These are phyloP conservation scores for Pollenia amentaria DNA, from an alignment of 2,888 invertebrate species.

Conservation along the genomic window DNA sequence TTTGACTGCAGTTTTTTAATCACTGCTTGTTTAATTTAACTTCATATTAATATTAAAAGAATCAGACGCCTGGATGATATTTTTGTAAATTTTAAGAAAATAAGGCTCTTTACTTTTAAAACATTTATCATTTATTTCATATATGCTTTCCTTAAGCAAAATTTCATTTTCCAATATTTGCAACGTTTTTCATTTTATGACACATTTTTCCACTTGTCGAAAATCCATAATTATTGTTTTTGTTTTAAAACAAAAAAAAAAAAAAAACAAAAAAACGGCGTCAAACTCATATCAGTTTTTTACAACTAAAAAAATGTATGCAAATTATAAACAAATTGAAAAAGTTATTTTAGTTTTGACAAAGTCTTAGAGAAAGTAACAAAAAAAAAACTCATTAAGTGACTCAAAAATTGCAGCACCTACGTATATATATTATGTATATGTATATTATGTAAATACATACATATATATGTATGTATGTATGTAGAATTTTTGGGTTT, in stretches of 20 bases:
- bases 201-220: conserved; percentile 14
- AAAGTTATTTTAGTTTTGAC: conserved; percentile 57
- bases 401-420: not conserved
- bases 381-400: not conserved
- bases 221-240: conserved; percentile 21
- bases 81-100: too few species aligned
- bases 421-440: not conserved
- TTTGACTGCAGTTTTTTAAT: too few species aligned
- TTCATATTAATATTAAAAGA: too few species aligned
- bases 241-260: not conserved
- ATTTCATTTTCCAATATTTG: not conserved
- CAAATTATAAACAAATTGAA: conserved; percentile 60
- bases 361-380: not conserved
- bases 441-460: too few species aligned
- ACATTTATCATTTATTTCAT: too few species aligned
- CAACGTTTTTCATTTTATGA: conserved; percentile 18
- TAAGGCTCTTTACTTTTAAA: too few species aligned
- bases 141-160: too few species aligned
- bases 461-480: too few species aligned
- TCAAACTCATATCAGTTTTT: conserved; percentile 15
- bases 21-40: too few species aligned
- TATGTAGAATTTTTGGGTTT: not conserved
- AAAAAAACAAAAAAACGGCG: not conserved
- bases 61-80: too few species aligned
- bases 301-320: conserved; percentile 10